Evolutionary conservation across 2,888 invertebrate species (phyloP), one percentile per base, ranked within the genome.

Genomic region (Trachelus tabidus): DNA sequence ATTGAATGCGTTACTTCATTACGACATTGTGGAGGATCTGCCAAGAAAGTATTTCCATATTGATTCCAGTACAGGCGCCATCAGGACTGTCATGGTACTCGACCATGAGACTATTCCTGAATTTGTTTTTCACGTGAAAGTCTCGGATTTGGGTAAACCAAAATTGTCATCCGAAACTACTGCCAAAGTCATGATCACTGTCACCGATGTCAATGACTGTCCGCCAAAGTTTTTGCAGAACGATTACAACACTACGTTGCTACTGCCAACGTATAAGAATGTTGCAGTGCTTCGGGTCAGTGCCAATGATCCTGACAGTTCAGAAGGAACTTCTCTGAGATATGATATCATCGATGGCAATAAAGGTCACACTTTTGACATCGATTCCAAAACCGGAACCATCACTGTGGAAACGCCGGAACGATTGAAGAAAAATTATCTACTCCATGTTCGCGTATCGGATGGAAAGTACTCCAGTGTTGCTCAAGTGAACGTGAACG

Each of bases 301-400:
- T 79, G 98, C 98, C 0, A 92, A 92, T 12, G 98, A 98, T 92
- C 95, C 95, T 4, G 98, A 98, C 92, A 94, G 93, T 76, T 90
- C 89, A 35, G 69, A 77, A 34, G n/a, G 37, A 34, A 35, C 30
- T 15, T 74, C 30, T 68, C 78, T 23, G 77, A 88, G 91, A 78
- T 98, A 96, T 91, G 96, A 96, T 87, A 95, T 98, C 79, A 95
- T 96, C 79, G 96, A 96, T 87, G 98, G 98, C 12, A 97, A 98
- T 92, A 93, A 94, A 81, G 94, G 92, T 69, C 94, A 94, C 76
- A 94, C 94, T 15, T 98, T 98, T 91, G 92, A 93, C 40, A 95
- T 98, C 78, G 94, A 96, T 86, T 90, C 94, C 1, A 91, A 92
- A 75, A 94, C 93, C 3, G 97, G 97, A 12, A 91, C 94, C 71